Percentiles rank a stretch among this genome's conserved stretches.
These are phyloP conservation scores for Sesamia nonagrioides DNA, from an alignment of 1,140 invertebrate genomes.

Conservation along the genomic window DNA sequence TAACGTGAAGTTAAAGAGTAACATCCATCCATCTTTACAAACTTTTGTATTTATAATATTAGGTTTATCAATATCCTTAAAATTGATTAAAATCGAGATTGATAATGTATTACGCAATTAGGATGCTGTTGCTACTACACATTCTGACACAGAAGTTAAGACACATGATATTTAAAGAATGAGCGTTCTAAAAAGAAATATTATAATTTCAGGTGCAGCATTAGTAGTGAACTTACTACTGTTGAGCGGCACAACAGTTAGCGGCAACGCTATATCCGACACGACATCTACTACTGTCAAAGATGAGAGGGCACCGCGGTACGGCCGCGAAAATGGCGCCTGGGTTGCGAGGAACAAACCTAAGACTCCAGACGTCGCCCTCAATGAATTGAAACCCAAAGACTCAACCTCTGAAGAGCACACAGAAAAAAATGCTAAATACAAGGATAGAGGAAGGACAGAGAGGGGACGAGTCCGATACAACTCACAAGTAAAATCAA, in stretches of 20 bases:
- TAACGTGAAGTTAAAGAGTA: no score
- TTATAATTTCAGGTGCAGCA: conserved; percentile 76
- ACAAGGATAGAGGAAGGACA: conserved; percentile 69
- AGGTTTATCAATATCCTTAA: no score
- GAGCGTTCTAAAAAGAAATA: neutral
- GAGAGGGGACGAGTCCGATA: conserved; percentile 74
- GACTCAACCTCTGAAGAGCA: conserved; percentile 77
- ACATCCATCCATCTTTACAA: no score
- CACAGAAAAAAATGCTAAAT: conserved; percentile 82
- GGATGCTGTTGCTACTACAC: no score
- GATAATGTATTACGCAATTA: no score
- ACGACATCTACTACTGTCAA: conserved; percentile 65
- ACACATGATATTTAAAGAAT: neutral
- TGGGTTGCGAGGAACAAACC: conserved; percentile 63
- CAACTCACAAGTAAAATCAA: conserved; percentile 68
- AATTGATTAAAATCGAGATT: no score
- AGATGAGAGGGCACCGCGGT: conserved; percentile 67
- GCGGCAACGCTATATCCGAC: conserved; percentile 68
- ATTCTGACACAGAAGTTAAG: no score
- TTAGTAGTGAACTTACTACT: conserved; percentile 83
- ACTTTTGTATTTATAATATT: no score
- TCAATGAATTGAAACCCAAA: conserved; percentile 81
- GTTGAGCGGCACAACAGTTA: conserved; percentile 71
- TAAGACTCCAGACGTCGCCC: conserved; percentile 71
- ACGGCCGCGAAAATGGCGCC: conserved; percentile 64